These are phyloP conservation scores for Synergus gifuensis DNA, from an alignment of 2,888 invertebrate genomes.

Conservation along the genomic window DNA sequence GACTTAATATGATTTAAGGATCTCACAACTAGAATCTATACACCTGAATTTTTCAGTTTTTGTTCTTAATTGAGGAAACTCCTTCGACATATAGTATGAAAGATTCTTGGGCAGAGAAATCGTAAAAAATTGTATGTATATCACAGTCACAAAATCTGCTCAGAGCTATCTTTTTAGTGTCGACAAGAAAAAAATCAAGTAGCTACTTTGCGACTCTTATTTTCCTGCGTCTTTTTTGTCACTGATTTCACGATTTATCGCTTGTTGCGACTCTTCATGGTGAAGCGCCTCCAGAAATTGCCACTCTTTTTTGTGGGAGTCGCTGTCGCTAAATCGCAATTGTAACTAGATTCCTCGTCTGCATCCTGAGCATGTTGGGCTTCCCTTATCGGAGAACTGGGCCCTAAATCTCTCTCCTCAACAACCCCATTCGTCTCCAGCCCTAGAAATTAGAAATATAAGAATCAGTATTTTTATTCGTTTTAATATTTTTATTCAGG, in stretches of 20 bases:
- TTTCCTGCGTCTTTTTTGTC: not conserved
- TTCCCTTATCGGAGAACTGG: conserved; percentile 76
- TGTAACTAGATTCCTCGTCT: conserved; percentile 81
- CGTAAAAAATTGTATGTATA: not conserved
- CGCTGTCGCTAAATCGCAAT: conserved; percentile 66
- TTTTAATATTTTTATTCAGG: not conserved
- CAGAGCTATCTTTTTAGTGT: not conserved
- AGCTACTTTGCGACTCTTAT: not conserved
- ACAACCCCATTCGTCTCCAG: conserved; percentile 66
- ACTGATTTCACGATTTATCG: conserved; percentile 78
- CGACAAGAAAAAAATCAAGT: not conserved
- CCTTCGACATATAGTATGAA: not conserved
- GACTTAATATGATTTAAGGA: not conserved
- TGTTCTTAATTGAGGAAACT: not conserved
- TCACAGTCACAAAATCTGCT: conserved; percentile 2
- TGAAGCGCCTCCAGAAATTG: conserved; percentile 84
- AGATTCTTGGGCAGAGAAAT: not conserved
- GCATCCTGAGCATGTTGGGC: conserved; percentile 74
- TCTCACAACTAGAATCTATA: not conserved
- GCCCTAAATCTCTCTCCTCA: conserved; percentile 75
- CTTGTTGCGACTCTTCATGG: conserved; percentile 85
- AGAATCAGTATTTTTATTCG: not conserved
- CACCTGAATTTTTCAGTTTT: not conserved
- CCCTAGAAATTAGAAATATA: conserved; percentile 55
- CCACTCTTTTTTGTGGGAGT: conserved; percentile 71